Evolutionary conservation across 2,797 vertebrate genomes (phyloP), one percentile per base, ranked within the genome.

Genomic region (Myotis myotis): DNA sequence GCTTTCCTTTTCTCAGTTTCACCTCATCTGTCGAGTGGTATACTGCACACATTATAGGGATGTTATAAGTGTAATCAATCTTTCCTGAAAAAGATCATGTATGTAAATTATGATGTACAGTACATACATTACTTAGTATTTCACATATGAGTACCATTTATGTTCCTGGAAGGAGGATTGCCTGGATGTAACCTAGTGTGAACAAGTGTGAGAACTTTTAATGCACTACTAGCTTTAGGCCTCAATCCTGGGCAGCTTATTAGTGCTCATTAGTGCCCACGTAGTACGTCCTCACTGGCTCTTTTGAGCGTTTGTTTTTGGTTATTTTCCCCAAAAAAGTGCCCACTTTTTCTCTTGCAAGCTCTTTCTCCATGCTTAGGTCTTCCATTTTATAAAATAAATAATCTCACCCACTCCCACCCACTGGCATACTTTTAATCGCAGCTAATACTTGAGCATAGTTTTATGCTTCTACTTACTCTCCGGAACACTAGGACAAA

Each of bases 161-260:
- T 88, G 88, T 94, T 96, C 64, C 86, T 71, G 51, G 89, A 93
- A 79, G 91, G 86, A 93, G 81, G 83, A 95, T 94, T 96, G 94
- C 68, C 72, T 25, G 25, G 81, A 92, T 93, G 87, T 74, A 94
- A 90, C 70, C 78, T 81, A 94, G 85, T 95, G 72, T 90, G 86
- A 93, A 95, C 64, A 93, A 95, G 75, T 95, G 51, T 91, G 95
- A 95, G 95, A 97, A 93, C 72, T 88, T 93, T 96, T 87, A 92
- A 96, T 95, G 85, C 86, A 78, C 71, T 94, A 93, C 95, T 85
- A 95, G 94, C 93, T 94, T 95, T 96, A 95, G 95, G 75, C 41
- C 84, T 94, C 87, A 96, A 91, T 96, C 92, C 96, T 90, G 57
- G 41, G 83, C 68, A 90, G 95, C 81, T 71, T 93, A 93, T 95